Conservation (phyloP, 2,113 vertebrate genomes). For the Semicossyphus pulcher region DNA sequence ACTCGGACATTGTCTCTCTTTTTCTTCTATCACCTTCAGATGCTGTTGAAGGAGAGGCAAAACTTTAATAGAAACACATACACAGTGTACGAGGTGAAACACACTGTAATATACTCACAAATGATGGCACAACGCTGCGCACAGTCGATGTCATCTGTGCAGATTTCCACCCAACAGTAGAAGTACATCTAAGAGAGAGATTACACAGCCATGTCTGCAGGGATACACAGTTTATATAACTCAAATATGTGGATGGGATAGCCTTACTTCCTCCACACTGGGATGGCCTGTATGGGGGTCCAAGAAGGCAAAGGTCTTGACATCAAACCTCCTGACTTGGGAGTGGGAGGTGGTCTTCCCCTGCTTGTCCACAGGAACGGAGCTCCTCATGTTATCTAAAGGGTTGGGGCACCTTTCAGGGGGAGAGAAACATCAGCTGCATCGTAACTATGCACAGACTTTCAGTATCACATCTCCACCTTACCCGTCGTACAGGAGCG, state of each 20-base stretch:
- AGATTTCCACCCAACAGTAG: constrained; percentile 83
- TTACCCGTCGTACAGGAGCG: constrained; percentile 78
- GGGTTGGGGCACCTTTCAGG: constrained; percentile 75
- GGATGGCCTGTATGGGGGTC: constrained; percentile 68
- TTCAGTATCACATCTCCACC: background rate
- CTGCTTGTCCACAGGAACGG: constrained; percentile 58
- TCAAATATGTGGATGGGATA: background rate
- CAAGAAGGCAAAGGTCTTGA: constrained; percentile 79
- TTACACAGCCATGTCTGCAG: background rate
- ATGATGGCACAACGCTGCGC: constrained; percentile 62
- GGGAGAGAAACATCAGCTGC: background rate
- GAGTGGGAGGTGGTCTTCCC: constrained; percentile 58
- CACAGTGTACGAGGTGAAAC: background rate
- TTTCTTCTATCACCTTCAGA: constrained; percentile 53
- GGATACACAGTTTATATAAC: too few relatives aligned
- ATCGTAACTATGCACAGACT: background rate
- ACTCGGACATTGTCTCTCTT: constrained; percentile 35
- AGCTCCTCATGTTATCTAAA: constrained; percentile 73
- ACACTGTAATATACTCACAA: constrained; percentile 54
- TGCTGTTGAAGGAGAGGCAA: constrained; percentile 35
- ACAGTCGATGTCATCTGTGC: constrained; percentile 61
- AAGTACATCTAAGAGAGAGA: constrained; percentile 72
- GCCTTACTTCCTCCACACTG: constrained; percentile 69
- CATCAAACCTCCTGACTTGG: constrained; percentile 76
- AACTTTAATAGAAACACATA: background rate